Conservation (phyloP, 2,113 vertebrate genomes). For the Triplophysa dalaica region DNA sequence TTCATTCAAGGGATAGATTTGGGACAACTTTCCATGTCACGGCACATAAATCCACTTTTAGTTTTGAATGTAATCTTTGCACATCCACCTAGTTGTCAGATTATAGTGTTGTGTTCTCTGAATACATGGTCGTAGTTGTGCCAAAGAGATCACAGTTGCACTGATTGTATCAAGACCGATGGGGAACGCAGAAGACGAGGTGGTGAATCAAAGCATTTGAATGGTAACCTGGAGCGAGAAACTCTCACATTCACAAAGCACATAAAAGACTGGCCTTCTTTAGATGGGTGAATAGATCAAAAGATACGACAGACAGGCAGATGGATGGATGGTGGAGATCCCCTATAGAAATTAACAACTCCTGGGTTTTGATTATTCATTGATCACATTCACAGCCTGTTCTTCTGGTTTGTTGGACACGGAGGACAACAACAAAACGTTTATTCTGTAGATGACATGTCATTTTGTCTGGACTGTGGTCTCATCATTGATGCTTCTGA, state of each 20-base stretch:
- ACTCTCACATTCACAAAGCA: constrained; percentile 13
- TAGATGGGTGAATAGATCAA: neutral
- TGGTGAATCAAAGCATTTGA: neutral
- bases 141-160: constrained; percentile 18
- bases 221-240: neutral
- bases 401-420: constrained; percentile 16
- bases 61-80: constrained; percentile 35
- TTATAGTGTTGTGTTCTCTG: neutral
- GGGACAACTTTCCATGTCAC: neutral
- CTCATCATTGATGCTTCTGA: constrained; percentile 39
- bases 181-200: neutral
- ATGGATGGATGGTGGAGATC: neutral
- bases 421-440: neutral
- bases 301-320: neutral
- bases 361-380: constrained; percentile 17
- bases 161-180: too few relatives aligned
- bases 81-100: constrained; percentile 14
- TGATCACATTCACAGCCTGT: constrained; percentile 3
- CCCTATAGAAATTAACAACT: constrained; percentile 22
- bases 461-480: neutral
- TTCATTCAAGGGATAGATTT: neutral
- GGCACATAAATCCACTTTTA: constrained; percentile 12
- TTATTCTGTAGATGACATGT: constrained; percentile 20
- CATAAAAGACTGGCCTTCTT: neutral
- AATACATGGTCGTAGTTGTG: constrained; percentile 29